A percentile compares a stretch with the other conserved stretches of the same genome.
These are phyloP conservation scores for Ctenosaura bakeri DNA, from an alignment of 2,797 vertebrate species.

Conservation along the genomic window DNA sequence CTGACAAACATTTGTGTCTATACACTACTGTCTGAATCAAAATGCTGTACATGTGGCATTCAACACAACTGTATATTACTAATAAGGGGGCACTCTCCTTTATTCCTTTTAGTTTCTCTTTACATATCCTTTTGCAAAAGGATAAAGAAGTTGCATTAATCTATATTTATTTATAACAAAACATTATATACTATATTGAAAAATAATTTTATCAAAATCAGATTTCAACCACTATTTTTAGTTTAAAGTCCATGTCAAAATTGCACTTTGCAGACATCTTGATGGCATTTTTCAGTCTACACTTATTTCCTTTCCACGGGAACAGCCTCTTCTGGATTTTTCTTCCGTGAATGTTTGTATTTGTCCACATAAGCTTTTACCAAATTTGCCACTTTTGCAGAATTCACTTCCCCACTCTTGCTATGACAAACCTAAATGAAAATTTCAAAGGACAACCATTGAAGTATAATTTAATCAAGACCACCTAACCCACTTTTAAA, in stretches of 20 bases:
- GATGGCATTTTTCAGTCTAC: slow-evolving; percentile 69
- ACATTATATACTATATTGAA: slow-evolving; percentile 95
- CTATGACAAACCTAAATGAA: slow-evolving; percentile 92
- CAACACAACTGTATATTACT: slow-evolving; percentile 75
- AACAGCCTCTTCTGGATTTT: slow-evolving; percentile 79
- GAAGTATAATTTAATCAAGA: background rate
- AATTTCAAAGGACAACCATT: background rate
- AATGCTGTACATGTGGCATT: slow-evolving; percentile 81
- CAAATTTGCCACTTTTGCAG: slow-evolving; percentile 95
- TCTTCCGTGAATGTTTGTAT: slow-evolving; percentile 93
- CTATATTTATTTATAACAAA: slow-evolving; percentile 93
- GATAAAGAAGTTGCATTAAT: slow-evolving; percentile 90
- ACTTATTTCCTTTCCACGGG: slow-evolving; percentile 77
- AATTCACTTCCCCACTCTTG: slow-evolving; percentile 97
- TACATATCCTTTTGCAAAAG: slow-evolving; percentile 84
- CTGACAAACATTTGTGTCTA: slow-evolving; percentile 73
- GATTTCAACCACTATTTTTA: slow-evolving; percentile 83
- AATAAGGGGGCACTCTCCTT: slow-evolving; percentile 75
- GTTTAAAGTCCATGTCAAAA: slow-evolving; percentile 86
- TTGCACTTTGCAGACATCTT: slow-evolving; percentile 88
- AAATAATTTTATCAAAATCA: slow-evolving; percentile 92
- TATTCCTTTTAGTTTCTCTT: slow-evolving; percentile 72
- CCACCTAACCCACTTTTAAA: background rate
- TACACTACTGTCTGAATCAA: slow-evolving; percentile 76
- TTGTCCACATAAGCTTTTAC: slow-evolving; percentile 98